Conservation (phyloP, 2,797 vertebrate species). For the Poecile montanus region DNA sequence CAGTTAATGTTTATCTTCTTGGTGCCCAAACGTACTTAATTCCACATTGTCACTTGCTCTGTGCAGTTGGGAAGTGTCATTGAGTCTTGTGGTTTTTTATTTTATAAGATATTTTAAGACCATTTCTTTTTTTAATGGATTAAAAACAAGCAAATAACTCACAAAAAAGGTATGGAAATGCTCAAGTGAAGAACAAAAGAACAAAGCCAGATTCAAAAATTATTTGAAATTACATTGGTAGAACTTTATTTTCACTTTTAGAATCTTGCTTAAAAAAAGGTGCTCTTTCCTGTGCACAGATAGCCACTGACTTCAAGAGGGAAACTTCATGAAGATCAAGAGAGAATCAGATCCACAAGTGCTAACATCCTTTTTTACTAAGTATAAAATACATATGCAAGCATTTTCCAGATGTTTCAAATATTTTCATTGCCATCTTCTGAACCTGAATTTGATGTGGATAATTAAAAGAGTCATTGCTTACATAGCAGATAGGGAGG, state of each 20-base stretch:
- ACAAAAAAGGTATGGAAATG: neutral
- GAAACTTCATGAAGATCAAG: neutral
- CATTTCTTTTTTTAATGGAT: neutral
- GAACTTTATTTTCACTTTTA: constrained; percentile 7
- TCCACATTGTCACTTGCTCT: neutral
- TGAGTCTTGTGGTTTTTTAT: neutral
- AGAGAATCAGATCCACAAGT: constrained; percentile 10
- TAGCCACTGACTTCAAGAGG: neutral
- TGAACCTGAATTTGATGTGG: neutral
- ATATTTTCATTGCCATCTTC: neutral
- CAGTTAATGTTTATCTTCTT: neutral
- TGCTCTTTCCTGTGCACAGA: neutral
- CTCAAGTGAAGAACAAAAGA: neutral
- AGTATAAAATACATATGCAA: neutral
- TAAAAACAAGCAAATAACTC: neutral
- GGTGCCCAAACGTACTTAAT: neutral
- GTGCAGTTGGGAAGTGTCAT: neutral
- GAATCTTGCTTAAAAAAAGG: neutral
- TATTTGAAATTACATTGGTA: neutral
- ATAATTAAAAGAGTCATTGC: constrained; percentile 22
- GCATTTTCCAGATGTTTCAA: neutral
- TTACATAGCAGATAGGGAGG: neutral
- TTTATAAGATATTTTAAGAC: neutral
- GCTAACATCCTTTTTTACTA: neutral
- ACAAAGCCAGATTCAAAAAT: neutral